Base-by-base conservation (phyloP, 92 coral and sea anemone species). In the Diadumene lineata region DNA sequence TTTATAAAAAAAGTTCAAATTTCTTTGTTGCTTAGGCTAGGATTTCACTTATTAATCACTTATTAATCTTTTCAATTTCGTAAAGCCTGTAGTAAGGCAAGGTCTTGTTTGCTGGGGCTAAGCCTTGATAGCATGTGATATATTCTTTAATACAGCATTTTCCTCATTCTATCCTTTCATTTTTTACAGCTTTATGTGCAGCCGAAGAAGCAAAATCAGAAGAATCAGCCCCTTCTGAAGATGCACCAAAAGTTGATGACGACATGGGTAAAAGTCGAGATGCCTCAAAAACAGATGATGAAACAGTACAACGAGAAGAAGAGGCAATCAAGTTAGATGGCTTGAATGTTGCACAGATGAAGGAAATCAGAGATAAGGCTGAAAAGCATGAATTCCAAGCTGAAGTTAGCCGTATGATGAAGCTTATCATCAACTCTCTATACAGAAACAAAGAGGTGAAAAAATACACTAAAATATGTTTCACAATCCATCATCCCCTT, bases 341-440 rank as follows among this genome's bases (percentile, higher is more conserved):
- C 1, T 75, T 94, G 66, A 94, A 93, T 92, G 98, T 94, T 11
- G 91, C 98, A 21, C 98, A 94, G 68, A 94, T 94, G 98, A 94
- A 94, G 68, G 98, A 94, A 84, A 75, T 94, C 33, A 79, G 98
- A 64, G 98, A 94, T 0, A 94, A 92, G 60, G 97, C 98, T 33
- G 98, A 94, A 75, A 94, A 94, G 56, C 90, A 85, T 70, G 80
- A 87, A 28, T 94, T 94, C 87, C 97, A 94, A 70, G 98, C 98
- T 70, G 98, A 94, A 92, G 98, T 94, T 55, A 92, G 90, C 44
- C 89, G 98, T 8, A 94, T 94, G 98, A 94, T 94, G 98, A 94
- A 94, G 86, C 85, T 94, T 10, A 94, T 94, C 56, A 94, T 94
- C 74, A 94, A 94, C 83, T 94, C 98, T 15, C 83, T 94, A 46